Evolutionary conservation across 2,888 invertebrate genomes (phyloP), one percentile per base, ranked within the genome.

Genomic region (Tenthredo livida): DNA sequence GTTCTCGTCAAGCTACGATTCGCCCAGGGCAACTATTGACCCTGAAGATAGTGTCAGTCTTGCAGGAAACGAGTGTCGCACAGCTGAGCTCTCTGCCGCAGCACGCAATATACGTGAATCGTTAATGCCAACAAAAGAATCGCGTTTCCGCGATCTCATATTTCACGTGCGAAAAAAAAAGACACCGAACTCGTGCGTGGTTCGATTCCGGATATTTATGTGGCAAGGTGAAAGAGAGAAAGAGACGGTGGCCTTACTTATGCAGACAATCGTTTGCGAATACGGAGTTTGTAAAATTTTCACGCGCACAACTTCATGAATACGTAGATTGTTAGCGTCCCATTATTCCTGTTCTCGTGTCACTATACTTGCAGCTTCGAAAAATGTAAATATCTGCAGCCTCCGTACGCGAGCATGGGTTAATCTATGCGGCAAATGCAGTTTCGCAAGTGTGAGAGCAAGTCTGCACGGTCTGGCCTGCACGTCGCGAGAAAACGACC

Each of bases 271-370:
- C 80, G 80, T 61, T 58, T 80, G 58, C 61, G 61, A 58, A 58
- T 33, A 40, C 80, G 80, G 61, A 80, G 80, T 80, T 80, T 80
- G 80, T 61, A 80, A 80, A 80, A 80, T 80, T 80, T 80, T 80
- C 80, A 80, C 80, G 80, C 80, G 80, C 80, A 80, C 80, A 84
- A 78, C 75, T 84, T 84, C 84, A 84, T 84, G 84, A 84, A 84
- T 84, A 84, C 84, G 84, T 78, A 84, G 78, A 84, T 84, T 65
- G 67, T 77, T 75, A 80, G 80, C 40, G 80, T 75, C 77, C 84
- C 84, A 84, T 84, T 84, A 77, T 84, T 75, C 77, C 77, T 77
- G 43, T 84, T 84, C 84, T 78, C 50, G 65, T 40, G 77, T 58
- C 84, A 50, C 84, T 54, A 72, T 40, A 65, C 61, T 40, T 61